Evolutionary conservation across 2,113 vertebrate genomes (phyloP).

Genomic region (Chaetodon trifascialis): DNA sequence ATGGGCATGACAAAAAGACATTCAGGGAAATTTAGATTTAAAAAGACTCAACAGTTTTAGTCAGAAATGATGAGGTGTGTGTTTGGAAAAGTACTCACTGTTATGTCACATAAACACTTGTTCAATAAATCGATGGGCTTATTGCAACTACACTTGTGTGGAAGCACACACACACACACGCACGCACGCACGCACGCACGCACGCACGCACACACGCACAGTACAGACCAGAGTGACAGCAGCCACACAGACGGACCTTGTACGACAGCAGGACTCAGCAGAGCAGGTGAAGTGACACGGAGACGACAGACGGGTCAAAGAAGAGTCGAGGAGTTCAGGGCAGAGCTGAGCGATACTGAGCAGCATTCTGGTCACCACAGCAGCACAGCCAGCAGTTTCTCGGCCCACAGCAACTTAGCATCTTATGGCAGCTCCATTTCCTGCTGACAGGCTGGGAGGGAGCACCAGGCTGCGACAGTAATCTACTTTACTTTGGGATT

Average conservation of each 20-base stretch:
- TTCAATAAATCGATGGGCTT: not conserved
- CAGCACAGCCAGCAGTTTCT: slow-evolving; percentile 43
- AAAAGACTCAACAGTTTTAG: not conserved
- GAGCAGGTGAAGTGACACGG: not conserved
- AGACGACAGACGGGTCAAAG: slow-evolving; percentile 24
- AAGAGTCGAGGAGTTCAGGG: slow-evolving; percentile 5
- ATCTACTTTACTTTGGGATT: slow-evolving; percentile 75
- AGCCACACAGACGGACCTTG: not conserved
- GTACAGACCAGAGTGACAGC: not conserved
- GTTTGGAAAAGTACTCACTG: too few species aligned
- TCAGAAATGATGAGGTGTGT: not conserved
- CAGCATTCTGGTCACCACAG: slow-evolving; percentile 18
- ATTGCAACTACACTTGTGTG: not conserved
- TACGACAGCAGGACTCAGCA: slow-evolving; percentile 9
- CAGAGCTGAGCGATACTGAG: slow-evolving; percentile 11
- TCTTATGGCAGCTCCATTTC: slow-evolving; percentile 63
- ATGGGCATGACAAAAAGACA: not conserved
- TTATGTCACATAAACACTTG: not conserved
- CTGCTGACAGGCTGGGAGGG: slow-evolving; percentile 42
- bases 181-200: too few species aligned
- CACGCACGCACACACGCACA: not conserved
- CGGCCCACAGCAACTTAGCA: slow-evolving; percentile 37
- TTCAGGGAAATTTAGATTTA: not conserved
- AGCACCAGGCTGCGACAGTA: slow-evolving; percentile 57
- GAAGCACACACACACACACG: too few species aligned